phyloP scores from a whole-genome alignment of 2,113 vertebrate genomes.

The Petrocephalus zakoni region DNA sequence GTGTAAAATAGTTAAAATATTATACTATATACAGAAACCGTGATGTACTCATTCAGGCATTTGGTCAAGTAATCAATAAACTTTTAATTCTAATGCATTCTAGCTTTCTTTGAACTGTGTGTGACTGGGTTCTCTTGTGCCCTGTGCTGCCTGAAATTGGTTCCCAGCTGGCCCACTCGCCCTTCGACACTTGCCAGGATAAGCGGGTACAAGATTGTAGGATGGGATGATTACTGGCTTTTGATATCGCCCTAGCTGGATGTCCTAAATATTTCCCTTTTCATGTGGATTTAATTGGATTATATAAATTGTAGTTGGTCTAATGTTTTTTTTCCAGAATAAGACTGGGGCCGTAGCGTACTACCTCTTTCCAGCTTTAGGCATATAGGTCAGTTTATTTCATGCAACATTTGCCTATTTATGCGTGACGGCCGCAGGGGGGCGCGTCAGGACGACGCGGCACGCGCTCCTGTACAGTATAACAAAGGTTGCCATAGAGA shows the following conservation, averaged over 20 bases:
- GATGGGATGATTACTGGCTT: neutral
- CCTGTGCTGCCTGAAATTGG: neutral
- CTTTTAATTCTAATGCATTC: constrained; percentile 52
- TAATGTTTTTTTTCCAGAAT: neutral
- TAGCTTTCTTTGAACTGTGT: neutral
- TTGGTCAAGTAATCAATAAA: constrained; percentile 67
- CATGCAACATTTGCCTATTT: neutral
- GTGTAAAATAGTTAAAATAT: constrained; percentile 66
- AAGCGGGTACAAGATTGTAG: neutral
- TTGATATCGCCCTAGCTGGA: neutral
- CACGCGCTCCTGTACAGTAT: constrained; percentile 34
- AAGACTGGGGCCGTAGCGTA: neutral
- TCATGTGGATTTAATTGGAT: neutral
- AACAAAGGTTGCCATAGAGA: constrained; percentile 67
- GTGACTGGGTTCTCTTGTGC: neutral
- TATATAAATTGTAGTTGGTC: neutral
- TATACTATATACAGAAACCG: constrained; percentile 53
- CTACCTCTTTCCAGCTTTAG: neutral
- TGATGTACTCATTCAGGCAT: constrained; percentile 62
- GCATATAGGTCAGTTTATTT: neutral
- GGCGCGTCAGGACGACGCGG: constrained; percentile 17
- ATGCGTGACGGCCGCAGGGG: constrained; percentile 31
- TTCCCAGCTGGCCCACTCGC: too few relatives aligned
- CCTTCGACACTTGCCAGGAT: too few relatives aligned
- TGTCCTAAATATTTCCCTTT: neutral